These are phyloP conservation scores for Limonius californicus DNA, from an alignment of 1,140 invertebrate genomes.

Conservation along the genomic window DNA sequence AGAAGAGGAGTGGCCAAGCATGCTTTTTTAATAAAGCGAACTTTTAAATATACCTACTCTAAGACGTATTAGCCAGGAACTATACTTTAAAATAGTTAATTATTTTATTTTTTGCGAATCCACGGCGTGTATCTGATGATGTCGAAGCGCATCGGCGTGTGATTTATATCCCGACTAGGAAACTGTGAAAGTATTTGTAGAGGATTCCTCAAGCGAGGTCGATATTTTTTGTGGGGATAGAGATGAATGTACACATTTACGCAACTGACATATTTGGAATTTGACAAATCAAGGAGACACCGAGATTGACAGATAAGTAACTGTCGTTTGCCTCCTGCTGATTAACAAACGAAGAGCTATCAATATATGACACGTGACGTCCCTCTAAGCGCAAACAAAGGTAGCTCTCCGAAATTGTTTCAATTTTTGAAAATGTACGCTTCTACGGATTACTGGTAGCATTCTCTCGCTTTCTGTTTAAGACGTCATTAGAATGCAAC, in stretches of 20 bases:
- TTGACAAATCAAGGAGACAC: slow-evolving; percentile 25
- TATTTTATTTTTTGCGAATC: slow-evolving; percentile 9
- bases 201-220: neutral
- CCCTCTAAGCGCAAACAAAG: neutral
- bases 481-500: slow-evolving; percentile 22
- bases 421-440: neutral
- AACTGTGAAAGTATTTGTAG: neutral
- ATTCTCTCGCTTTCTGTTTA: too few relatives aligned
- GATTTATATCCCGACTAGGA: neutral
- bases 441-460: too few relatives aligned
- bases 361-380: slow-evolving; percentile 15
- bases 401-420: neutral
- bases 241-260: slow-evolving; percentile 20
- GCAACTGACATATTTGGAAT: slow-evolving; percentile 24
- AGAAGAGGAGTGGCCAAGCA: slow-evolving; percentile 37
- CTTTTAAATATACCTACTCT: slow-evolving; percentile 31
- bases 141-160: neutral
- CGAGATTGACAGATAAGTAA: slow-evolving; percentile 26
- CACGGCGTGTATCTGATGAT: neutral
- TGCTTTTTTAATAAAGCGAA: slow-evolving; percentile 29
- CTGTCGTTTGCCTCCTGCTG: slow-evolving; percentile 17
- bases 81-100: neutral
- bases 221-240: neutral
- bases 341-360: slow-evolving; percentile 19
- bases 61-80: neutral